Evolutionary conservation across 2,113 vertebrate species (phyloP).

Genomic region (Burhinus oedicnemus): DNA sequence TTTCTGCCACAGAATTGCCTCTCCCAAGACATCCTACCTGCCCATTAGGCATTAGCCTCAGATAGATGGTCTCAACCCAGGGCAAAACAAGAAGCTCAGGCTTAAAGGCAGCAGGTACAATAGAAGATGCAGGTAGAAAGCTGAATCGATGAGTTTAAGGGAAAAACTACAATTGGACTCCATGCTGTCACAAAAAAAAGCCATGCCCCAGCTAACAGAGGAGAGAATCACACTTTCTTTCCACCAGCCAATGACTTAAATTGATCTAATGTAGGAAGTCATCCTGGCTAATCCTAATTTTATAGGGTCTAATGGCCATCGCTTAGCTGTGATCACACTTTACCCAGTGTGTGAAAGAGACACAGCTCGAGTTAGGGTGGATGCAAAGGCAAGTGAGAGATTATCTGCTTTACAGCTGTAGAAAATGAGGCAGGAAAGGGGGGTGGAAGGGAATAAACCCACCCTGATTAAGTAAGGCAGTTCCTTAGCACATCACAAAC

Average conservation of each 20-base stretch:
- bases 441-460: not conserved
- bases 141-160: conserved; percentile 13
- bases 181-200: not conserved
- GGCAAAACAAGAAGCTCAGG: not conserved
- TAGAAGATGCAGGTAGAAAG: not conserved
- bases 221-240: conserved; percentile 22
- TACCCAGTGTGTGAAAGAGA: conserved; percentile 15
- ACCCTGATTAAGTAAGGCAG: not conserved
- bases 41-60: not conserved
- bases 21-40: not conserved
- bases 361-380: not conserved
- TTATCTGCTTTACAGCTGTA: not conserved
- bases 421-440: not conserved
- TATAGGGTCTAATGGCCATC: conserved; percentile 49
- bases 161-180: not conserved
- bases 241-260: conserved; percentile 38
- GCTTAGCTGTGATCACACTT: conserved; percentile 61
- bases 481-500: not conserved
- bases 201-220: not conserved
- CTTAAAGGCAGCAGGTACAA: not conserved
- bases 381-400: not conserved
- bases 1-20: not conserved
- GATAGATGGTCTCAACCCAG: not conserved
- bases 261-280: conserved; percentile 53
- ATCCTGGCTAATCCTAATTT: conserved; percentile 57